phyloP scores from a whole-genome alignment of 2,888 invertebrate species.

The Spialia ferax region DNA sequence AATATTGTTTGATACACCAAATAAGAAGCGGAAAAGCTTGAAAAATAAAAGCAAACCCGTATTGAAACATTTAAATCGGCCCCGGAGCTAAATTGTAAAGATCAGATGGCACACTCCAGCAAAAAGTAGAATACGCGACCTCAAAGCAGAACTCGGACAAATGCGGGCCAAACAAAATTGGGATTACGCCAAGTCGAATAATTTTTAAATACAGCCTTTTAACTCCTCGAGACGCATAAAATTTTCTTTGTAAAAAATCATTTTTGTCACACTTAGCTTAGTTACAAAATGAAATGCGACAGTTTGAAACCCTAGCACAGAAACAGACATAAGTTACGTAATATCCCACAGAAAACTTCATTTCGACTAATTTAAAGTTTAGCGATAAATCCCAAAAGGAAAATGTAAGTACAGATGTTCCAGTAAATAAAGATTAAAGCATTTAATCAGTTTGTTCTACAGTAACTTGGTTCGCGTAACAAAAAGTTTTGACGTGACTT shows the following conservation, averaged over 20 bases:
- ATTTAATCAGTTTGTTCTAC: slow-evolving; percentile 77
- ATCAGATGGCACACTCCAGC: slow-evolving; percentile 34
- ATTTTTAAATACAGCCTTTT: slow-evolving; percentile 40
- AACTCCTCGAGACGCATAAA: slow-evolving; percentile 34
- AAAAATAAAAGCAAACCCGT: slow-evolving; percentile 26
- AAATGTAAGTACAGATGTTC: slow-evolving; percentile 71
- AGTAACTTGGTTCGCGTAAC: slow-evolving; percentile 63
- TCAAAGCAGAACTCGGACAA: slow-evolving; percentile 38
- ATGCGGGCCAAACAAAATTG: slow-evolving; percentile 40
- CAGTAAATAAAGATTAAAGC: slow-evolving; percentile 83
- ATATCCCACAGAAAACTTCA: slow-evolving; percentile 52
- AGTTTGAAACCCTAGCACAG: slow-evolving; percentile 20
- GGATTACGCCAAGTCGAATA: slow-evolving; percentile 35
- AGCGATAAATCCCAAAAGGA: slow-evolving; percentile 76
- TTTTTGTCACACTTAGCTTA: slow-evolving; percentile 30
- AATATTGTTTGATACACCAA: slow-evolving; percentile 15
- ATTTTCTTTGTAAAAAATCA: slow-evolving; percentile 29
- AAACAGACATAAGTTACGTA: slow-evolving; percentile 34
- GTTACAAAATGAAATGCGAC: slow-evolving; percentile 29
- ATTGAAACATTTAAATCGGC: slow-evolving; percentile 31
- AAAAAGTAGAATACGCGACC: slow-evolving; percentile 35
- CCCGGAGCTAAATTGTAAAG: slow-evolving; percentile 36
- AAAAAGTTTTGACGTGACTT: slow-evolving; percentile 80
- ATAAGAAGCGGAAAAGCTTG: slow-evolving; percentile 11
- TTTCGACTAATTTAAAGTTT: slow-evolving; percentile 70